These are phyloP conservation scores for Timema podura DNA, from an alignment of 2,888 invertebrate species.

Conservation along the genomic window DNA sequence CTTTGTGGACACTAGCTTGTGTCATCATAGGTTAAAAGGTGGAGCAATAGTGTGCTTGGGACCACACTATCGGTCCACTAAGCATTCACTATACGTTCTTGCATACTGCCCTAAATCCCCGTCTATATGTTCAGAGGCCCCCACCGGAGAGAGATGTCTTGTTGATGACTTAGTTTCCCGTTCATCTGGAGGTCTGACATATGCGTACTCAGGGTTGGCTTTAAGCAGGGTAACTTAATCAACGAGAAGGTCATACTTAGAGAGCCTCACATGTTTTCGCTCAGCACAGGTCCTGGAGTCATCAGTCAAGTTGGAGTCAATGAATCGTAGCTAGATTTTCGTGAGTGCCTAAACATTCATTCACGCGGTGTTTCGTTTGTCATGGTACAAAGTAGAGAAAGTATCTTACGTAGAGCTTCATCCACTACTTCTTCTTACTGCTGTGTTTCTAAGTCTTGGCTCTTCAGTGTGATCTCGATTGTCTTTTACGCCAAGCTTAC, in stretches of 20 bases:
- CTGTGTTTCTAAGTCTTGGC: neutral
- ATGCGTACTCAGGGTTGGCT: slow-evolving; percentile 31
- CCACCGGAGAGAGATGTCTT: neutral
- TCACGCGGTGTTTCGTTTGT: slow-evolving; percentile 24
- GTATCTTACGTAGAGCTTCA: slow-evolving; percentile 14
- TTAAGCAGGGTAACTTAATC: slow-evolving; percentile 31
- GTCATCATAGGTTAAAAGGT: no score
- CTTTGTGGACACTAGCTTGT: no score
- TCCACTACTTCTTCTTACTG: slow-evolving; percentile 2
- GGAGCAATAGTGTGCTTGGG: no score
- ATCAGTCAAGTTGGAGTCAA: slow-evolving; percentile 29
- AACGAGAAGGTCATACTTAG: slow-evolving; percentile 31
- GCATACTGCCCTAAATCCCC: no score
- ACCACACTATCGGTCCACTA: no score
- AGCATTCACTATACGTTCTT: no score
- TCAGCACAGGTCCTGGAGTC: slow-evolving; percentile 28
- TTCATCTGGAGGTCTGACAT: slow-evolving; percentile 25
- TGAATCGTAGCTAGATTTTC: slow-evolving; percentile 29
- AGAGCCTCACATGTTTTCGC: slow-evolving; percentile 25
- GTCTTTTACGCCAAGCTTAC: slow-evolving; percentile 9
- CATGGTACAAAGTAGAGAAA: slow-evolving; percentile 20
- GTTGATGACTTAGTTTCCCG: slow-evolving; percentile 17
- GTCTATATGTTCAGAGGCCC: no score
- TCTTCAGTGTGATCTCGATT: slow-evolving; percentile 9
- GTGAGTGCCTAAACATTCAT: slow-evolving; percentile 21